phyloP scores from a whole-genome alignment of 2,888 invertebrate genomes.

The Brenthis ino region DNA sequence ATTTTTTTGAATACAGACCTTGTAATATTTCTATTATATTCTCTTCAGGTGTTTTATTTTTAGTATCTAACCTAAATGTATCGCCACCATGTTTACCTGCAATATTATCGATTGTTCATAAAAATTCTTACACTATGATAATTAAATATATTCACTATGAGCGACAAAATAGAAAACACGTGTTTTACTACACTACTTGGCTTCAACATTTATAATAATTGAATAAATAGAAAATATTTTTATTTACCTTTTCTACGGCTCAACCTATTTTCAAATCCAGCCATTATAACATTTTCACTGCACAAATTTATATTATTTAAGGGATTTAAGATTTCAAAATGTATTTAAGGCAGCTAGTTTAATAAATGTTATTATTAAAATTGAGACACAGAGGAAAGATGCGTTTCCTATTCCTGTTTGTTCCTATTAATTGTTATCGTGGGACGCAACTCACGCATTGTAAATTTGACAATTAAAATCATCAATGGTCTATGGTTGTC shows the following conservation, averaged over 20 bases:
- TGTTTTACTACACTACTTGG: constrained; percentile 12
- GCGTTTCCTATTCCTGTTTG: constrained; percentile 36
- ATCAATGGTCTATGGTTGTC: constrained; percentile 13
- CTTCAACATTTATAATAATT: background rate
- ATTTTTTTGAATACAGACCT: constrained; percentile 79
- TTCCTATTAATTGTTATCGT: constrained; percentile 35
- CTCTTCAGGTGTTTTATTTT: constrained; percentile 82
- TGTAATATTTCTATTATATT: constrained; percentile 85
- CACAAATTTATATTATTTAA: constrained; percentile 27
- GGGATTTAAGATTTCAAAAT: constrained; percentile 20
- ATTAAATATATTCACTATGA: constrained; percentile 20
- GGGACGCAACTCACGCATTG: constrained; percentile 42
- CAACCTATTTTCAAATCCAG: constrained; percentile 74
- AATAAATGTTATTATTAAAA: constrained; percentile 26
- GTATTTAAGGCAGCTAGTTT: constrained; percentile 24
- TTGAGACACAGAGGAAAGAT: constrained; percentile 31
- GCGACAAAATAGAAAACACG: background rate
- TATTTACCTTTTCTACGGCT: constrained; percentile 77
- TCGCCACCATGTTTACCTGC: constrained; percentile 84
- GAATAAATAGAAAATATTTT: constrained; percentile 21
- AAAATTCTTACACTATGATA: constrained; percentile 18
- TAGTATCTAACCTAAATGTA: constrained; percentile 83
- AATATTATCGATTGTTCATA: constrained; percentile 45
- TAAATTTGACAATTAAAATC: constrained; percentile 41
- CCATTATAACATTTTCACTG: constrained; percentile 73